phyloP scores from a whole-genome alignment of 2,888 invertebrate genomes.

The Xylophagus ater region DNA sequence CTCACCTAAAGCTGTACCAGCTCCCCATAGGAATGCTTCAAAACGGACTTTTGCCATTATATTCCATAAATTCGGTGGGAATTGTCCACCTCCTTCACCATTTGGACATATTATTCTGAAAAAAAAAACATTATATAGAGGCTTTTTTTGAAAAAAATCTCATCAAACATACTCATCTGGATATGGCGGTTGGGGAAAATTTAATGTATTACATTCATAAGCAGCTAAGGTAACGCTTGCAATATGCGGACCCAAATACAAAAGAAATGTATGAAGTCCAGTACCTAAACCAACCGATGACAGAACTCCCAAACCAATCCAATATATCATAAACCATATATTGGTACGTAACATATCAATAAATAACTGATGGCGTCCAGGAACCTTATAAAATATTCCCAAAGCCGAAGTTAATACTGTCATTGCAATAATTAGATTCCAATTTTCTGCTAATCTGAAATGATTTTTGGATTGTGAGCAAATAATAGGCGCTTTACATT shows the following conservation, averaged over 20 bases:
- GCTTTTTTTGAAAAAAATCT: background rate
- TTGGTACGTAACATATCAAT: conserved; percentile 34
- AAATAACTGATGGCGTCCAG: conserved; percentile 35
- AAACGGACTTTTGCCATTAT: conserved; percentile 92
- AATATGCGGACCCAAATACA: conserved; percentile 99
- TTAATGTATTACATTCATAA: conserved; percentile 87
- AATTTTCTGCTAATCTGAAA: conserved; percentile 34
- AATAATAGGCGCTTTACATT: too few relatives aligned
- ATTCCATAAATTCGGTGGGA: conserved; percentile 71
- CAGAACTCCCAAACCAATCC: conserved; percentile 87
- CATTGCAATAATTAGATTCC: conserved; percentile 28
- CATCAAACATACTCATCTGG: conserved; percentile 72
- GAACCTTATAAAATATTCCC: conserved; percentile 33
- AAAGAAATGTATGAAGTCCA: conserved; percentile 94
- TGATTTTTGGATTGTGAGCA: too few relatives aligned
- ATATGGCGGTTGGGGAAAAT: conserved; percentile 97
- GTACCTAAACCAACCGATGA: conserved; percentile 97
- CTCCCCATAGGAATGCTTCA: conserved; percentile 97
- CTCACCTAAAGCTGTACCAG: conserved; percentile 97
- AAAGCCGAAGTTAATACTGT: conserved; percentile 34
- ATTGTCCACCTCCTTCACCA: too few relatives aligned
- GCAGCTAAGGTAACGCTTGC: conserved; percentile 96
- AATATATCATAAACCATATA: conserved; percentile 54
- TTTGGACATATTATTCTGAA: conserved; percentile 83
- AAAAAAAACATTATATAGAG: conserved; percentile 17